A percentile compares a stretch with the other conserved stretches of the same genome.
Conservation (phyloP, 2,888 invertebrate species). For the Nephrotoma appendiculata region DNA sequence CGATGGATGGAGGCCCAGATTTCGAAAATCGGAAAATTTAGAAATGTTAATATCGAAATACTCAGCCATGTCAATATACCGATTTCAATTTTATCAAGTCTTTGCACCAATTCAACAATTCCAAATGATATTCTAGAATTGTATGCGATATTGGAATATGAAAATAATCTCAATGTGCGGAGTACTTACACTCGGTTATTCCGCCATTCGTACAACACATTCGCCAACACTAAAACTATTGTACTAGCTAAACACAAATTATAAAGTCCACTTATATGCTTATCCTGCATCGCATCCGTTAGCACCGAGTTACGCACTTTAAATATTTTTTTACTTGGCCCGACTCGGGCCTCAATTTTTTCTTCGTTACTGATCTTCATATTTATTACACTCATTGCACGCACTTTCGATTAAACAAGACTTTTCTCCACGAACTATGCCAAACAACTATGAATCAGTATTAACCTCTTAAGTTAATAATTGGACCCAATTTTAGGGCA, state of each 20-base stretch:
- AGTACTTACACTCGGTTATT: constrained; percentile 49
- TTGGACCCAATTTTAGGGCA: no score
- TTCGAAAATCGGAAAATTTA: neutral
- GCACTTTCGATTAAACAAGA: no score
- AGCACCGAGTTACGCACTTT: constrained; percentile 50
- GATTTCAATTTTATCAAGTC: neutral
- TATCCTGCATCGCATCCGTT: constrained; percentile 54
- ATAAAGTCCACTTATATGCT: constrained; percentile 61
- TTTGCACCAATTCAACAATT: neutral
- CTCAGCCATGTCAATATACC: neutral
- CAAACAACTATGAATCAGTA: neutral
- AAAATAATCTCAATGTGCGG: neutral
- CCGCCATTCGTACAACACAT: constrained; percentile 50
- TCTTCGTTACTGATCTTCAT: neutral
- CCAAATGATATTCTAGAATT: neutral
- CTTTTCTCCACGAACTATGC: neutral
- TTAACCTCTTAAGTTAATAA: no score
- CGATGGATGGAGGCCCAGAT: neutral
- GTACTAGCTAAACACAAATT: constrained; percentile 62
- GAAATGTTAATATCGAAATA: neutral
- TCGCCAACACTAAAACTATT: constrained; percentile 53
- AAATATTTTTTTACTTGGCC: constrained; percentile 43
- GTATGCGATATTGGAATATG: neutral
- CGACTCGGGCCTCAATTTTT: neutral
- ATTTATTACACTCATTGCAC: neutral